Percentiles rank a stretch among this genome's conserved stretches.
These are phyloP conservation scores for Rosalia funebris DNA, from an alignment of 2,888 invertebrate species.

Conservation along the genomic window DNA sequence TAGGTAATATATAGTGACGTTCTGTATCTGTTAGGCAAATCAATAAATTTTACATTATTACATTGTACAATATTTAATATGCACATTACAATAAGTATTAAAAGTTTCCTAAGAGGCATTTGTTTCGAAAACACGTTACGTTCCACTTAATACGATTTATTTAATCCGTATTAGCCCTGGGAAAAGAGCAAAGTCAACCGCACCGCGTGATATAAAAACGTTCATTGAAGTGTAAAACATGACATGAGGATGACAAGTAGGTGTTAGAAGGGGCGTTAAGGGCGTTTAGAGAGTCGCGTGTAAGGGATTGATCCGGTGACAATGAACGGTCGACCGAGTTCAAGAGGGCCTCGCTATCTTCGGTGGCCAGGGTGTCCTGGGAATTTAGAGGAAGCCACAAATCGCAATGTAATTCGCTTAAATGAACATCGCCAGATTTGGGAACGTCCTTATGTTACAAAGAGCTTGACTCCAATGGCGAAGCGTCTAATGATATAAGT, in stretches of 20 bases:
- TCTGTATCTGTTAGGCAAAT: too few species aligned
- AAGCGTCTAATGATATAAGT: neutral
- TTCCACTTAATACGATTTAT: neutral
- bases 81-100: neutral
- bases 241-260: slow-evolving; percentile 41
- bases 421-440: slow-evolving; percentile 22
- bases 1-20: too few species aligned
- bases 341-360: slow-evolving; percentile 48
- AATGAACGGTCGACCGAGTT: slow-evolving; percentile 41
- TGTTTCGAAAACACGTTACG: neutral
- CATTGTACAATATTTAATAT: too few species aligned
- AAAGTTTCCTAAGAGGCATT: neutral
- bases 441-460: slow-evolving; percentile 1
- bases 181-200: slow-evolving; percentile 36
- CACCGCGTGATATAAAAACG: slow-evolving; percentile 22
- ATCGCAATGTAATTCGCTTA: slow-evolving; percentile 26
- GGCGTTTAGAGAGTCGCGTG: slow-evolving; percentile 36
- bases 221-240: slow-evolving; percentile 38
- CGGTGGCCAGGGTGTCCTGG: slow-evolving; percentile 46
- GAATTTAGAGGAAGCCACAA: slow-evolving; percentile 33
- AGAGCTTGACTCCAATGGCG: too few species aligned
- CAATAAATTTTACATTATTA: too few species aligned
- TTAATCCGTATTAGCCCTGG: slow-evolving; percentile 19
- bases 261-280: slow-evolving; percentile 30
- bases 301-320: slow-evolving; percentile 47